These are phyloP conservation scores for Ectropis grisescens DNA, from an alignment of 1,140 invertebrate genomes.

Conservation along the genomic window DNA sequence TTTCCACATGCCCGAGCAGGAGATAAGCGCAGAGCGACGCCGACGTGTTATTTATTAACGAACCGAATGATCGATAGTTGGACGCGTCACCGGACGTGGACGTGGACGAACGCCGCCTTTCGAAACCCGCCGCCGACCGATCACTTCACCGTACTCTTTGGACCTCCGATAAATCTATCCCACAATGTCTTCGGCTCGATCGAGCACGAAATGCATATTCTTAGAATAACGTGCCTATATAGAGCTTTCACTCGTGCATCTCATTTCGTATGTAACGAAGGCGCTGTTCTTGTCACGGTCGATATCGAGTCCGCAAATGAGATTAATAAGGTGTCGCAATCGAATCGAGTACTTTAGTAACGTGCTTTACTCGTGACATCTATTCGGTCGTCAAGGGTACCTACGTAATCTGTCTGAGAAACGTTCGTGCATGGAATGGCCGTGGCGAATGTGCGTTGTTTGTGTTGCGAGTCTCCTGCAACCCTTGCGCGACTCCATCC, in stretches of 20 bases:
- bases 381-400: too few relatives aligned
- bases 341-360: too few relatives aligned
- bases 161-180: conserved; percentile 38
- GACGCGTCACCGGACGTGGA: conserved; percentile 62
- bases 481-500: conserved; percentile 49
- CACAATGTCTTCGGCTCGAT: conserved; percentile 24
- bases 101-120: conserved; percentile 51
- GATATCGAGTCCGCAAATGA: too few relatives aligned
- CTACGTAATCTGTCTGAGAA: conserved; percentile 34
- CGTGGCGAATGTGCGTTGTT: conserved; percentile 60
- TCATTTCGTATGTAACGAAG: too few relatives aligned
- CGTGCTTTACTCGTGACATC: too few relatives aligned
- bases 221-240: conserved; percentile 3
- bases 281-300: too few relatives aligned
- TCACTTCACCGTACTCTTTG: conserved; percentile 24
- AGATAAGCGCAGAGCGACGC: conserved; percentile 62
- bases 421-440: conserved; percentile 34
- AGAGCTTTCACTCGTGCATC: conserved; percentile 1
- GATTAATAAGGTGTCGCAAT: too few relatives aligned
- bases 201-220: conserved; percentile 20
- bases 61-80: conserved; percentile 69
- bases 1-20: conserved; percentile 66
- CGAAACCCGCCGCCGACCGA: conserved; percentile 44
- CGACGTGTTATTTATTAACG: conserved; percentile 69
- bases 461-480: conserved; percentile 43